Evolutionary conservation across 1,140 invertebrate species (phyloP), one percentile per base, ranked within the genome.

Genomic region (Ooceraea biroi): DNA sequence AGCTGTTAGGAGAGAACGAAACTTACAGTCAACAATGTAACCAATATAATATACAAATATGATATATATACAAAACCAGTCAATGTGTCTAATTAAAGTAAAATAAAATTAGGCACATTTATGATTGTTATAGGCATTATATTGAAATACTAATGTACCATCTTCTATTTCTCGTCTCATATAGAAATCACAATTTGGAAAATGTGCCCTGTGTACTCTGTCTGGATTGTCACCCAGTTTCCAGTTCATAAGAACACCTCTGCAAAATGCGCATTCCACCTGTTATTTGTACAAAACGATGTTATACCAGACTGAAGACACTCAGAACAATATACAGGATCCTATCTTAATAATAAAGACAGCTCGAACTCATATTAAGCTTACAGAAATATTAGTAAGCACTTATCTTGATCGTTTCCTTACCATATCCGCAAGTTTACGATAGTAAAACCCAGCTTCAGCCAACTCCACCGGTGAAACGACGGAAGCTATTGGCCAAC

Each of bases 181-280:
- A 66, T 95, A 93, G 91, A 96, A 96, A 72, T 95, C 95, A 93
- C 97, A 98, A 72, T 95, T 91, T 1, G 97, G 97, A 92, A 96
- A 97, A 88, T 96, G 96, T 80, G 95, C 93, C 73, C 94, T 92
- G 92, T 99, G 98, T 91, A 98, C 97, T 69, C 94, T 93, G 87
- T 97, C 95, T 7, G 98, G 98, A 90, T 95, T 95, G 94, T 97
- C 97, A 80, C 95, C 96, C 80, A 90, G 92, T 93, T 96, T 96
- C 98, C 97, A 99, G 87, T 96, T 95, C 85, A 94, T 95, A 87
- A 97, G 95, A 57, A 97, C 94, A 71, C 96, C 97, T 88, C 95
- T 95, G 93, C 97, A 98, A 95, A 96, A 98, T 14, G 96, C 97
- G 94, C 98, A 99, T 86, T 97, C 96, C 0, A 98, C 97, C 92